Conservation (phyloP, 2,113 vertebrate species). For the Phylloscopus trochiloides region DNA sequence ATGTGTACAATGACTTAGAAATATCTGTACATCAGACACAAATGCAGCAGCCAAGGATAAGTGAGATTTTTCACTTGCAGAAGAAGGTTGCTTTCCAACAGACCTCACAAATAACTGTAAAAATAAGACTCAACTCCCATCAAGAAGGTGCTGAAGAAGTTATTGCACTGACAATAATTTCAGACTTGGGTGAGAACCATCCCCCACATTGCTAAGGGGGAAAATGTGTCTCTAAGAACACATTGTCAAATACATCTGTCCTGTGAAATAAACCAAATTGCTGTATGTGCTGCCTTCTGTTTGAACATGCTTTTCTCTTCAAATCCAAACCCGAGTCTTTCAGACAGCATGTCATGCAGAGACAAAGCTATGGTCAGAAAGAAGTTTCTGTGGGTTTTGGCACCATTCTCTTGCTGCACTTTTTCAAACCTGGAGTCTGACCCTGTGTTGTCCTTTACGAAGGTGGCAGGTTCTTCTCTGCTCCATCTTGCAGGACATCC, state of each 20-base stretch:
- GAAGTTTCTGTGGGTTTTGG: background rate
- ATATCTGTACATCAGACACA: background rate
- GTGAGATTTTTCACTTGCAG: background rate
- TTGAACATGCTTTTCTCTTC: background rate
- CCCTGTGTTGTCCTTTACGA: background rate
- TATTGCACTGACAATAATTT: background rate
- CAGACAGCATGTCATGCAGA: background rate
- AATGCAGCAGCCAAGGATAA: background rate
- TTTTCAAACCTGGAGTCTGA: background rate
- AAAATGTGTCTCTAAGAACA: slow-evolving; percentile 11
- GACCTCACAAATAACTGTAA: background rate
- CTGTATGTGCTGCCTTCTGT: background rate
- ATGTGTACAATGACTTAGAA: background rate
- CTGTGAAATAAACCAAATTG: slow-evolving; percentile 10
- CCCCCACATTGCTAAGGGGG: background rate
- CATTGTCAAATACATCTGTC: background rate
- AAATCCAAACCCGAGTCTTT: background rate
- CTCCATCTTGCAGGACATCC: background rate
- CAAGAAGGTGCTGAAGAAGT: background rate
- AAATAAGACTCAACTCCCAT: background rate
- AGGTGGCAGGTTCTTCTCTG: background rate
- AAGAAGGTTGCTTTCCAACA: background rate
- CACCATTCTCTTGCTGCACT: background rate
- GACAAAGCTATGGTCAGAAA: background rate
- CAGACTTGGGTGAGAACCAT: background rate